phyloP scores from a whole-genome alignment of 2,888 invertebrate genomes.

The Sarcophaga carnaria region DNA sequence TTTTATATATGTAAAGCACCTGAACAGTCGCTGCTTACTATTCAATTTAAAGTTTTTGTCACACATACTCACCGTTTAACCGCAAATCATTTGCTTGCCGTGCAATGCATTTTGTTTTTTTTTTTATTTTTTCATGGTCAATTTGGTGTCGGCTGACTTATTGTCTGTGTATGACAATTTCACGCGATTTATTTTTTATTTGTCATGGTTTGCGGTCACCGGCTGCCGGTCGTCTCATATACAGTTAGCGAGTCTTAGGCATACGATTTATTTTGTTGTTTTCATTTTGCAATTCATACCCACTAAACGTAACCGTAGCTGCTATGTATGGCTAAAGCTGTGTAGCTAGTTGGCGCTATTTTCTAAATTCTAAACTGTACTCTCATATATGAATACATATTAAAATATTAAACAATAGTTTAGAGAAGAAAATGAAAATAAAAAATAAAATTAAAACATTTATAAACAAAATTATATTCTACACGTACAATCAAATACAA shows the following conservation, averaged over 20 bases:
- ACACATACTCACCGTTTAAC: neutral
- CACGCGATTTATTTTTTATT: constrained; percentile 13
- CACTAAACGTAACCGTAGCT: neutral
- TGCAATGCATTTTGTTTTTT: neutral
- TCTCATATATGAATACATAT: neutral
- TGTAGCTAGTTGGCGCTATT: constrained; percentile 8
- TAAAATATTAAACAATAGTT: neutral
- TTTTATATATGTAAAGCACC: too few relatives aligned
- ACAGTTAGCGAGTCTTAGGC: constrained; percentile 9
- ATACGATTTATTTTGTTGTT: neutral
- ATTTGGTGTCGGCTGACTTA: constrained; percentile 27
- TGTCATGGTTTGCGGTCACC: neutral
- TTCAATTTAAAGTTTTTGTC: too few relatives aligned
- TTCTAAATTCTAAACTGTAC: neutral
- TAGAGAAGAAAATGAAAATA: neutral
- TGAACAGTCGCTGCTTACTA: too few relatives aligned
- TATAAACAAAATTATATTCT: neutral
- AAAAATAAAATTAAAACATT: constrained; percentile 43
- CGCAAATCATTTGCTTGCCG: neutral
- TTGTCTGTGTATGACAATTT: constrained; percentile 18
- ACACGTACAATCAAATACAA: too few relatives aligned
- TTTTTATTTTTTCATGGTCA: constrained; percentile 10
- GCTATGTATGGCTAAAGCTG: neutral
- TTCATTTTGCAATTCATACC: neutral
- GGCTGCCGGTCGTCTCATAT: neutral